Conservation (phyloP, 2,888 invertebrate genomes). For the Cabera pusaria region DNA sequence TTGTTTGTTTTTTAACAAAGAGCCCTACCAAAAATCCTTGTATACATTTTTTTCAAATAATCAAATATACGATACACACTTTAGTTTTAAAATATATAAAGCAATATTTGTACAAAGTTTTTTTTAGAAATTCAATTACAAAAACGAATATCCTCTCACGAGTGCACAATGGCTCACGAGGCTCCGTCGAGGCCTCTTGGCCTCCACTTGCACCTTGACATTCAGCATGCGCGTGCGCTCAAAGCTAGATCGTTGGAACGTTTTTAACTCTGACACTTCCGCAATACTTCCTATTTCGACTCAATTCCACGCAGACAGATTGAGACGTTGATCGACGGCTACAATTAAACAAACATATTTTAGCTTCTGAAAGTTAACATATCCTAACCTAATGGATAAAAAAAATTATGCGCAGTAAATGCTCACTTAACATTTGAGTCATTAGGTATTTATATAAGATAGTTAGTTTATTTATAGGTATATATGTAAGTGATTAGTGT, state of each 20-base stretch:
- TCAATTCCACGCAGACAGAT: slow-evolving; percentile 25
- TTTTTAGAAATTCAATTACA: neutral
- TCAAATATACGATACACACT: no score
- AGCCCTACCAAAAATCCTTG: no score
- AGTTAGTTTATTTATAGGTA: no score
- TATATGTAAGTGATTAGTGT: no score
- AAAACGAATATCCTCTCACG: slow-evolving; percentile 17
- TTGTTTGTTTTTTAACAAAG: no score
- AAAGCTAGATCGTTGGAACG: slow-evolving; percentile 67
- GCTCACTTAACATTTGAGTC: no score
- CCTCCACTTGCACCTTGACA: slow-evolving; percentile 71
- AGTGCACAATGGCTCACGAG: slow-evolving; percentile 30
- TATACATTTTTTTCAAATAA: no score
- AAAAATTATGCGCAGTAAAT: slow-evolving; percentile 19
- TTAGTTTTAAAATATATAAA: no score
- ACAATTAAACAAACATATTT: slow-evolving; percentile 5
- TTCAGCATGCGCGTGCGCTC: slow-evolving; percentile 66
- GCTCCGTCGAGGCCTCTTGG: slow-evolving; percentile 43
- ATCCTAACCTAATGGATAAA: slow-evolving; percentile 7
- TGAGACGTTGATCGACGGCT: slow-evolving; percentile 18
- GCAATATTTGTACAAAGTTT: no score
- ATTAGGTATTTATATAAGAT: no score
- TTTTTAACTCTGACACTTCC: slow-evolving; percentile 72
- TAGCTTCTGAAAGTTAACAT: slow-evolving; percentile 8
- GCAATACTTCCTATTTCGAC: slow-evolving; percentile 65